Evolutionary conservation across 1,140 invertebrate species (phyloP), one percentile per base, ranked within the genome.

Genomic region (Drosophila kikkawai): DNA sequence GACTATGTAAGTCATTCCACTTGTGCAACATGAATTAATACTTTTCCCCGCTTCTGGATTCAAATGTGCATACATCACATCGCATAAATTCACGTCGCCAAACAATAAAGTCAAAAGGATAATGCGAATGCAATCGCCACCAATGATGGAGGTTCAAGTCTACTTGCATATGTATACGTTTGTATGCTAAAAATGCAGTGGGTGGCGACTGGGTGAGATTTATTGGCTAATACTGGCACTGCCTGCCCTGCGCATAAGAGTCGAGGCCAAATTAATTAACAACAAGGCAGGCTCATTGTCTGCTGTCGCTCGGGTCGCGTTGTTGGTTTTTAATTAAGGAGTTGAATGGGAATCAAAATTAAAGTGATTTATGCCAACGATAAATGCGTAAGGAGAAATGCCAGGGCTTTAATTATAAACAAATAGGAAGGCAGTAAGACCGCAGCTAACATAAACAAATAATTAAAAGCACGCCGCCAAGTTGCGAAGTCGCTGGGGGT

Each of bases 281-380:
- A 88, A 80, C 84, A 83, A 80, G 64, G 57, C 66, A 48, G 37
- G n/a, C 37, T 44, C 64, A 68, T 69, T 64, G 73, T 55, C 36
- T 58, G 55, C 12, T 55, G 57, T n/a, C 48, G 64, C 64, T 17
- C 61, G 41, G 50, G 50, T 56, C 37, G 36, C 61, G 29, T 69
- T 88, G 85, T 87, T 88, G 76, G 56, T 88, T 88, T 88, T 88
- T 88, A 88, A 88, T 88, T 88, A 90, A 84, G 85, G 78, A 82
- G 34, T 47, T 71, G 69, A 70, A 84, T 81, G 71, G 22, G 61
- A 70, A 88, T 75, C 51, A 78, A 87, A 80, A 78, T 75, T 77
- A 65, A 80, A 82, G 73, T 69, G 77, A 78, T 87, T 73, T 76
- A 64, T 66, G 61, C 61, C 29, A 53, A 19, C 12, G 80, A 80